A percentile compares a stretch with the other conserved stretches of the same genome.
Conservation (phyloP, 30 jellyfish, hydroid and myxozoan genomes). For the Aurelia sp. region DNA sequence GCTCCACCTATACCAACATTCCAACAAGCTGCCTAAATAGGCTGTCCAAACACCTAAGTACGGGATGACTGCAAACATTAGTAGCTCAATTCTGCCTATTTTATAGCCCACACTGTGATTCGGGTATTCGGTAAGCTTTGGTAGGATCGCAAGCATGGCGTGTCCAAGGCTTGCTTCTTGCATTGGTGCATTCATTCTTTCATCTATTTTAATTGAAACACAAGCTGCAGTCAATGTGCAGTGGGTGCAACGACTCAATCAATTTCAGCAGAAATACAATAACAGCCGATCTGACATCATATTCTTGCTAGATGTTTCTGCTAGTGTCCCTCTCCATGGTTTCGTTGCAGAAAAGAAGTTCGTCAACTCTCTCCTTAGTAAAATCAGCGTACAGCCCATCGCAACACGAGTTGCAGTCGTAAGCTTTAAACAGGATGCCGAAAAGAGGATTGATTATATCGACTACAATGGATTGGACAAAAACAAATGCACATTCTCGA, state of each 20-base stretch:
- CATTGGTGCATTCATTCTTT: slow-evolving; percentile 12
- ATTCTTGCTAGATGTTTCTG: slow-evolving; percentile 88
- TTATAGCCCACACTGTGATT: background rate
- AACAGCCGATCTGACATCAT: slow-evolving; percentile 93
- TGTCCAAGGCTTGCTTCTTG: slow-evolving; percentile 16
- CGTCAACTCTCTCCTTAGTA: slow-evolving; percentile 81
- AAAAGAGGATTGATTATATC: slow-evolving; percentile 78
- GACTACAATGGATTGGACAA: slow-evolving; percentile 76
- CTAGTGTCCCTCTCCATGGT: slow-evolving; percentile 83
- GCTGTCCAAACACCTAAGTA: slow-evolving; percentile 16
- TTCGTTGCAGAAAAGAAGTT: slow-evolving; percentile 85
- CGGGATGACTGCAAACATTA: slow-evolving; percentile 9
- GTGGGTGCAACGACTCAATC: slow-evolving; percentile 86
- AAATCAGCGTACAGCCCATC: slow-evolving; percentile 94
- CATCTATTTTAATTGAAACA: background rate
- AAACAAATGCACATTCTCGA: slow-evolving; percentile 88
- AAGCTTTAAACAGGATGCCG: slow-evolving; percentile 64
- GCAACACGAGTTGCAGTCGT: slow-evolving; percentile 91
- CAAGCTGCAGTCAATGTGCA: slow-evolving; percentile 39
- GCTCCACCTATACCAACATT: slow-evolving; percentile 23
- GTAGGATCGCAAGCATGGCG: slow-evolving; percentile 42
- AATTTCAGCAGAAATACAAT: slow-evolving; percentile 88
- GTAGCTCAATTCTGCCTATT: background rate
- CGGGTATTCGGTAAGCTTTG: slow-evolving; percentile 39
- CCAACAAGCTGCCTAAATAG: slow-evolving; percentile 39